These are phyloP conservation scores for Macropis europaea DNA, from an alignment of 2,888 invertebrate genomes.

Conservation along the genomic window DNA sequence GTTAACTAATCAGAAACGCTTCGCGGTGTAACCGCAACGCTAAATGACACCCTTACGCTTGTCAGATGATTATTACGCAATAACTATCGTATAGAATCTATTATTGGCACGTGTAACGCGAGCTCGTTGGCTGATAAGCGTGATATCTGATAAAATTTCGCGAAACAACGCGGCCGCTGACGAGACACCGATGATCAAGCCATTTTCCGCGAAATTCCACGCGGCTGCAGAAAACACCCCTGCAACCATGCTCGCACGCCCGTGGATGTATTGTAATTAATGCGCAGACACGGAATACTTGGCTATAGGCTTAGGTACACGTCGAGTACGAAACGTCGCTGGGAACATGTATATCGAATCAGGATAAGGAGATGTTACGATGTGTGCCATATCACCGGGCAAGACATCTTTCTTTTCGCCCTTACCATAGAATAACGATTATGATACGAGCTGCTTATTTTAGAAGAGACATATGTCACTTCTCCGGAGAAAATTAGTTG, in stretches of 20 bases:
- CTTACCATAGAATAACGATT: too few species aligned
- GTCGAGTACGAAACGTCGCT: constrained; percentile 60
- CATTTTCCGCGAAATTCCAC: constrained; percentile 38
- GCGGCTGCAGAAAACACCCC: constrained; percentile 34
- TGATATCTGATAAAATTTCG: constrained; percentile 3
- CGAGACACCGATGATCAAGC: constrained; percentile 39
- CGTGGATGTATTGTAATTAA: constrained; percentile 65
- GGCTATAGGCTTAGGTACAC: constrained; percentile 63
- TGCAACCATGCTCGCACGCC: constrained; percentile 14
- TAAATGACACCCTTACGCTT: neutral
- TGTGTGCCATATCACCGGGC: constrained; percentile 2
- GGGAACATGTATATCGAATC: constrained; percentile 53
- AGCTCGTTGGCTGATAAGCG: neutral
- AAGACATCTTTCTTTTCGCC: neutral
- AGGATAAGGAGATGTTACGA: constrained; percentile 21
- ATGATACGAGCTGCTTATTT: too few species aligned
- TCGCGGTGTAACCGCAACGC: neutral
- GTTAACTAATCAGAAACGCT: too few species aligned
- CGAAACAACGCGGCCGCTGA: neutral
- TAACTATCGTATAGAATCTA: neutral
- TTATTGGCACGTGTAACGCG: neutral
- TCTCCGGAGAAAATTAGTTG: too few species aligned
- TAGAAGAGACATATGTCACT: too few species aligned
- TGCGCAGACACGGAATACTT: constrained; percentile 72
- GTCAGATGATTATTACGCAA: neutral